A percentile compares a stretch with the other conserved stretches of the same genome.
These are phyloP conservation scores for Cynopterus brachyotis DNA, from an alignment of 2,113 vertebrate genomes.

Conservation along the genomic window DNA sequence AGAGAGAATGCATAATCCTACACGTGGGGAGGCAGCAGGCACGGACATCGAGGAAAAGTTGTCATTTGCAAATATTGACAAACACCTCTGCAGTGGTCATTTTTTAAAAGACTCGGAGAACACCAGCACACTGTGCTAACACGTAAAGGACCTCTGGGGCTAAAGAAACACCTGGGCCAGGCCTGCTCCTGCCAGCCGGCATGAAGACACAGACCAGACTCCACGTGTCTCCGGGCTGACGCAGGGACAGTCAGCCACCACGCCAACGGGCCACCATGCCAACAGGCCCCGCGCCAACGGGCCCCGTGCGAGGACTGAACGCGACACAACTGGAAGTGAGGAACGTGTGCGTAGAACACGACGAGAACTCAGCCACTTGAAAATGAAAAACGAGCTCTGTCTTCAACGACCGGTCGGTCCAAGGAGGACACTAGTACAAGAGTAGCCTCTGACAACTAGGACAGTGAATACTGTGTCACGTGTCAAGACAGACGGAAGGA, in stretches of 20 bases:
- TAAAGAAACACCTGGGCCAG: neutral
- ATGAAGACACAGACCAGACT: neutral
- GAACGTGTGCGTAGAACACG: neutral
- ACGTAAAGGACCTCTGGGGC: neutral
- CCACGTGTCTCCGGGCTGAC: rapidly evolving
- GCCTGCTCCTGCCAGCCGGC: no score
- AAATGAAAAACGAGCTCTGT: slow-evolving; percentile 40
- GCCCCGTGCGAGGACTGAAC: neutral
- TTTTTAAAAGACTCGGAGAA: neutral
- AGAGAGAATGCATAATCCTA: rapidly evolving
- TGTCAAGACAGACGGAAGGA: neutral
- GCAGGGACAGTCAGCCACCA: rapidly evolving
- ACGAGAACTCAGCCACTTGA: neutral
- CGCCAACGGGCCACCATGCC: neutral
- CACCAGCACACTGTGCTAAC: neutral
- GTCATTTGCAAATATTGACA: neutral
- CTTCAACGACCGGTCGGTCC: neutral
- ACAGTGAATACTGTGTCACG: neutral
- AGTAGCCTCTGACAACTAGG: neutral
- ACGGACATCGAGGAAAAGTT: neutral
- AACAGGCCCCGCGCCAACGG: neutral
- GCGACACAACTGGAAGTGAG: neutral
- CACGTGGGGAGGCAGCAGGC: neutral
- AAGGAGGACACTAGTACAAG: neutral
- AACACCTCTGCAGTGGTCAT: neutral